phyloP scores from a whole-genome alignment of 2,797 vertebrate species.

The Sebastes kiyomatsui region DNA sequence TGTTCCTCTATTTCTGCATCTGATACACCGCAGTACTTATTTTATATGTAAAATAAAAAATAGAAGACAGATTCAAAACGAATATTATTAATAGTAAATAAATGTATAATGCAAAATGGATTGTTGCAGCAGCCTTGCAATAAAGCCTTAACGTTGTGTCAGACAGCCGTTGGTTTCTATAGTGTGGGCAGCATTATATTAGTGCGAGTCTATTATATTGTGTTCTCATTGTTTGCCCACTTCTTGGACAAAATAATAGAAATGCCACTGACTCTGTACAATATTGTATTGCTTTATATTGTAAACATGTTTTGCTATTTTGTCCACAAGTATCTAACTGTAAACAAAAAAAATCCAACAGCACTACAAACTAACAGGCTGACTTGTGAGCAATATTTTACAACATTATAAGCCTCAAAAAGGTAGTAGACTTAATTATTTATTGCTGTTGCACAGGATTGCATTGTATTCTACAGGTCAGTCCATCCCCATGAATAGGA shows the following conservation, averaged over 20 bases:
- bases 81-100: background rate
- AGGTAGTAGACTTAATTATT: background rate
- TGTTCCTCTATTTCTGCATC: background rate
- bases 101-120: background rate
- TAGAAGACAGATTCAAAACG: background rate
- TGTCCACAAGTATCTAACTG: background rate
- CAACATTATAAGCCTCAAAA: background rate
- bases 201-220: background rate
- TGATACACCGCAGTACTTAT: background rate
- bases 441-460: conserved; percentile 37
- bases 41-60: background rate
- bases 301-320: background rate
- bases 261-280: background rate
- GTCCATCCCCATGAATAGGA: conserved; percentile 29
- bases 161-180: background rate
- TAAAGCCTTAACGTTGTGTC: background rate
- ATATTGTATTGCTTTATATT: background rate
- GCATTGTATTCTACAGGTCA: conserved; percentile 28
- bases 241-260: background rate
- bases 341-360: background rate
- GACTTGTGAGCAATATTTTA: conserved; percentile 6
- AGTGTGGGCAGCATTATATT: background rate
- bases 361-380: background rate
- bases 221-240: background rate
- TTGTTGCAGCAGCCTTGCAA: background rate